A percentile compares a stretch with the other conserved stretches of the same genome.
Conservation (phyloP, 2,888 invertebrate species). For the Mesopsocus fuscifrons region DNA sequence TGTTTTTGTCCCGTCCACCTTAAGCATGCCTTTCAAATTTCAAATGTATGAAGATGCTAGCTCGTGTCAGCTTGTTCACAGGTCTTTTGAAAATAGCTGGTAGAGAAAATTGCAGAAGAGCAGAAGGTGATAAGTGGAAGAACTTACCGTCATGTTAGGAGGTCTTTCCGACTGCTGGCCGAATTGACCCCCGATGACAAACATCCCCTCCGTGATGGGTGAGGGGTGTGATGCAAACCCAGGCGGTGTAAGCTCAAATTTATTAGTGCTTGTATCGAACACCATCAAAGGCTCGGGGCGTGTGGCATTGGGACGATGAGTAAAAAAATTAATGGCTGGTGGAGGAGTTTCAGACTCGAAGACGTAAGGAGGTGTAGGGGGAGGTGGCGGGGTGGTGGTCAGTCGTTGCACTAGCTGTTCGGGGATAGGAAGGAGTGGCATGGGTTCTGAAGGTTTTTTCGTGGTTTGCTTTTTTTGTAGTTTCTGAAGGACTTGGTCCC, state of each 20-base stretch:
- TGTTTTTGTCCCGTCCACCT: no score
- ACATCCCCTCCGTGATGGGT: background rate
- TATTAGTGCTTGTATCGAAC: background rate
- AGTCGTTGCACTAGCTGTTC: background rate
- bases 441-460: background rate
- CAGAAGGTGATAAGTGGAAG: no score
- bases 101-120: no score
- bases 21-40: no score
- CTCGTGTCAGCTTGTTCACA: no score
- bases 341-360: no score
- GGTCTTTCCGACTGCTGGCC: background rate
- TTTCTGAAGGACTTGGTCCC: background rate
- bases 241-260: background rate
- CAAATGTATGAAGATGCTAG: no score
- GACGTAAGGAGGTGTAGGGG: background rate
- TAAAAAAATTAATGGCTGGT: no score
- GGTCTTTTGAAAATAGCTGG: no score
- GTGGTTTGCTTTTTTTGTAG: background rate
- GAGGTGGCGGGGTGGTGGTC: background rate
- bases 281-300: background rate
- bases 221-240: background rate
- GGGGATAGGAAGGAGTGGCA: background rate
- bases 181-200: background rate
- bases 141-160: background rate
- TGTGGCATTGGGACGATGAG: no score